Percentiles rank a stretch among this genome's conserved stretches.
phyloP scores from a whole-genome alignment of 2,113 vertebrate species.

The Spea bombifrons region DNA sequence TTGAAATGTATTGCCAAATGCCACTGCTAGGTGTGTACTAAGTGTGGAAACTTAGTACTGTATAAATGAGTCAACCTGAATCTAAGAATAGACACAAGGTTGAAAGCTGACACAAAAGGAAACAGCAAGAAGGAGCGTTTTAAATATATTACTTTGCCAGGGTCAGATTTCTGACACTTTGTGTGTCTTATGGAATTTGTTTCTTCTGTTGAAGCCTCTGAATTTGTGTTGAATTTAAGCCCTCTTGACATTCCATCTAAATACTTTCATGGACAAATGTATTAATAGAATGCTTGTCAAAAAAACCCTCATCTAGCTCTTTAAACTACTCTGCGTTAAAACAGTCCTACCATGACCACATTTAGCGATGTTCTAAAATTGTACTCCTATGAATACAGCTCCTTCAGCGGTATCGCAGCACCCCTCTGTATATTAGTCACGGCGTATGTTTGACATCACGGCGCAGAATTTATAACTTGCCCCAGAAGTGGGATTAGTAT shows the following conservation, averaged over 20 bases:
- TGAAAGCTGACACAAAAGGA: slow-evolving; percentile 57
- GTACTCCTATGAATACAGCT: no score
- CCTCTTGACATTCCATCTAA: slow-evolving; percentile 65
- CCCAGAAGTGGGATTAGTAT: no score
- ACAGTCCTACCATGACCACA: no score
- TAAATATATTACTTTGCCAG: slow-evolving; percentile 71
- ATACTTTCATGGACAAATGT: slow-evolving; percentile 68
- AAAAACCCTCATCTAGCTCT: not conserved
- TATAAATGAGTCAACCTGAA: slow-evolving; percentile 43
- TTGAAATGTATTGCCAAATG: no score
- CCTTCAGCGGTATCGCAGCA: no score
- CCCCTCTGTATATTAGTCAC: no score
- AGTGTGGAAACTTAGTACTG: not conserved
- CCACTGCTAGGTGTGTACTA: no score
- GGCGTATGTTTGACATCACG: no score
- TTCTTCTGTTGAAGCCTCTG: slow-evolving; percentile 68
- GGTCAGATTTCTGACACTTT: slow-evolving; percentile 80
- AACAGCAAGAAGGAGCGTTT: slow-evolving; percentile 64
- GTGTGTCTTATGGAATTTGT: slow-evolving; percentile 73
- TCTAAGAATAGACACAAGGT: slow-evolving; percentile 56
- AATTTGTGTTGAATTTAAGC: slow-evolving; percentile 74
- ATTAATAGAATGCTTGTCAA: slow-evolving; percentile 59
- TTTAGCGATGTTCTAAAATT: no score
- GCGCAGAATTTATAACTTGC: no score
- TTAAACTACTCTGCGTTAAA: no score